Percentiles rank a stretch among this genome's conserved stretches.
Conservation (phyloP, 2,113 vertebrate genomes). For the Halcyon malimbica region DNA sequence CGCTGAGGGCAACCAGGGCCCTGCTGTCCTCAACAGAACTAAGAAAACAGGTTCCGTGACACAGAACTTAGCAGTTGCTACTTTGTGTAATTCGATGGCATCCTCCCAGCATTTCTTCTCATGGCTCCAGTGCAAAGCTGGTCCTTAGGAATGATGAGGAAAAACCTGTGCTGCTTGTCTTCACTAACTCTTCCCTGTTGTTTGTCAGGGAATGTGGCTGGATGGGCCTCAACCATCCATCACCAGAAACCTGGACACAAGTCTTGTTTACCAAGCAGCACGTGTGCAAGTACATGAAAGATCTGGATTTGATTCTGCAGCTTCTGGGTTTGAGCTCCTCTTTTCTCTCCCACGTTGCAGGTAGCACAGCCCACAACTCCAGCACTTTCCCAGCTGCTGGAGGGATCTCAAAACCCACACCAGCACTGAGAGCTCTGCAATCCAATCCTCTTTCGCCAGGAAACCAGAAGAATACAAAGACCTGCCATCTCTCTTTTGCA, state of each 20-base stretch:
- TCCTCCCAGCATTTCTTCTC: neutral
- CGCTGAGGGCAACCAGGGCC: neutral
- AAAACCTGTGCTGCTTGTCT: neutral
- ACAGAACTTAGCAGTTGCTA: neutral
- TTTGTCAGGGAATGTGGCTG: neutral
- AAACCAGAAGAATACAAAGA: neutral
- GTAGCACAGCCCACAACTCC: neutral
- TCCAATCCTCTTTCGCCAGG: neutral
- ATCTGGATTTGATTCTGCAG: neutral
- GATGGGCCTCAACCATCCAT: neutral
- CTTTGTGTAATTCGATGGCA: fast-evolving
- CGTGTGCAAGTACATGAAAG: neutral
- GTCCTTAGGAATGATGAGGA: neutral
- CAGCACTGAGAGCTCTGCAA: neutral
- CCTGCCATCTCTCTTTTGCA: neutral
- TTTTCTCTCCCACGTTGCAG: neutral
- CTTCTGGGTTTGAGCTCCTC: neutral
- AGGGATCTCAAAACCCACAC: neutral
- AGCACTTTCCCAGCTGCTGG: neutral
- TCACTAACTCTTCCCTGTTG: neutral
- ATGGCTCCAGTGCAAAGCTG: neutral
- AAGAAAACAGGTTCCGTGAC: neutral
- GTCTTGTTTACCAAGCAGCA: neutral
- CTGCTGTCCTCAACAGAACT: neutral
- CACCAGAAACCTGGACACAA: neutral